Evolutionary conservation across 2,888 invertebrate genomes (phyloP).

Genomic region (Byasa hedistus): DNA sequence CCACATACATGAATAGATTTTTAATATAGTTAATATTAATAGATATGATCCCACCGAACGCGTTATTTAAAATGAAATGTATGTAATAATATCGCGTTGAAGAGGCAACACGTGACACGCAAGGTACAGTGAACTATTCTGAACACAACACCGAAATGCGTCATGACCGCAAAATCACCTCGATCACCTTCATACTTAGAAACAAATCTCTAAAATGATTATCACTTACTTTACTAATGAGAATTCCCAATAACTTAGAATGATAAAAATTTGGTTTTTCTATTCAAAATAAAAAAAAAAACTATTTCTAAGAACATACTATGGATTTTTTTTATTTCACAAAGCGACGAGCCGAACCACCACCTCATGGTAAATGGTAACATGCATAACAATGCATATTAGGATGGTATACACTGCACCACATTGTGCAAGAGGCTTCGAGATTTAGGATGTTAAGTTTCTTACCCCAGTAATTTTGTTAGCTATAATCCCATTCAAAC

Average conservation of each 20-base stretch:
- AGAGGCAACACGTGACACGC: slow-evolving; percentile 52
- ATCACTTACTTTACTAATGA: background rate
- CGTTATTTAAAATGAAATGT: slow-evolving; percentile 43
- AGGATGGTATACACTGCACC: too few species aligned
- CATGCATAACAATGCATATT: too few species aligned
- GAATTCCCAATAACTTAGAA: background rate
- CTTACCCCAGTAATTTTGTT: too few species aligned
- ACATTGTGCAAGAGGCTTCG: too few species aligned
- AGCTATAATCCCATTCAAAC: too few species aligned
- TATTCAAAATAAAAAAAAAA: background rate
- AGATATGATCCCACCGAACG: slow-evolving; percentile 14
- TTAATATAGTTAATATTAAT: background rate
- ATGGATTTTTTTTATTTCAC: too few species aligned
- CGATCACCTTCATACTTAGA: background rate
- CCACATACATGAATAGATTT: slow-evolving; percentile 54
- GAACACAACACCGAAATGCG: slow-evolving; percentile 44
- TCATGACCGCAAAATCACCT: slow-evolving; percentile 16
- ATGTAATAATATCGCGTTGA: slow-evolving; percentile 57
- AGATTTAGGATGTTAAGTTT: too few species aligned
- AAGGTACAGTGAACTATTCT: slow-evolving; percentile 40
- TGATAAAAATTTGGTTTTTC: background rate
- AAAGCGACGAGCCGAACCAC: too few species aligned
- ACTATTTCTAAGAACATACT: background rate
- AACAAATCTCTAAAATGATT: background rate
- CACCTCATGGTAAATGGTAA: too few species aligned